Base-by-base conservation (phyloP, 2,888 invertebrate genomes). In the Caenorhabditis auriculariae region DNA sequence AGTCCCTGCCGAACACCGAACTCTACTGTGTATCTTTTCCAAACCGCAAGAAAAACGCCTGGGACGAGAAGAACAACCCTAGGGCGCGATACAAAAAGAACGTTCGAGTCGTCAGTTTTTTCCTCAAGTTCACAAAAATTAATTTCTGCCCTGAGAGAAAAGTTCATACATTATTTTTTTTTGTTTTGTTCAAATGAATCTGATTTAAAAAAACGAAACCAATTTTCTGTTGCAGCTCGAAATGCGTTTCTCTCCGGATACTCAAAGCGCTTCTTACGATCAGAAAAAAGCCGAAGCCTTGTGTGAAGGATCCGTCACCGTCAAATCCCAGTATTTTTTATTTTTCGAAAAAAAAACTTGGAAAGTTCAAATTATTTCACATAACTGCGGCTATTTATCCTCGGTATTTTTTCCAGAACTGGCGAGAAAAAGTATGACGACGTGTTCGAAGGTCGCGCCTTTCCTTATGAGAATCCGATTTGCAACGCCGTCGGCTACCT, bases 361-460 rank as follows among this genome's bases (percentile, higher is more conserved):
- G n/a, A n/a, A n/a, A n/a, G n/a, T n/a, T n/a, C n/a, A n/a, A n/a
- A n/a, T n/a, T n/a, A n/a, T n/a, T n/a, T n/a, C n/a, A n/a, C n/a
- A n/a, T n/a, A n/a, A n/a, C n/a, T n/a, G n/a, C n/a, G n/a, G n/a
- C n/a, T 39, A 6, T 39, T 39, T 39, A n/a, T 39, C 19, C 12
- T n/a, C 17, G 7, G 19, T 15, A 39, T 39, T 39, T 39, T 19
- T 39, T 6, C 19, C 12, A 17, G 24, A 15, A 17, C 38, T 17
- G 21, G 15, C 21, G n/a, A 4, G 4, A 37, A 37, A 27, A 52
- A 60, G 26, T 48, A 50, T 21, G 66, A 69, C 21, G 69, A 69
- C 26, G 32, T 66, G 29, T 69, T 60, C 44, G 69, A 69, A 55
- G 69, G 69, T 9, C 50, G 69, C 1, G 61, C 69, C 4, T 66